Evolutionary conservation across 2,888 invertebrate genomes (phyloP), one percentile per base, ranked within the genome.

Genomic region (Acrobasis consociella): DNA sequence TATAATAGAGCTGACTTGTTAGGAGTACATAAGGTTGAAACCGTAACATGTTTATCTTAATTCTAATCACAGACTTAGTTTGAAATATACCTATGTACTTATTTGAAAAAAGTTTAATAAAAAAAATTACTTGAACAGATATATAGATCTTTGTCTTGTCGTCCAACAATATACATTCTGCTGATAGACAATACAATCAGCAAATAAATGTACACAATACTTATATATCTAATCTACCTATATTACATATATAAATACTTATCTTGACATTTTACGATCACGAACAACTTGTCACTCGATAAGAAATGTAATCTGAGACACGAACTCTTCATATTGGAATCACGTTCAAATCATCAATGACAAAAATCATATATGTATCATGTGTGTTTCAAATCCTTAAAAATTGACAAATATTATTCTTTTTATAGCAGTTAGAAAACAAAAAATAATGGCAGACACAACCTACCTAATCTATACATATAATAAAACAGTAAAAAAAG

Each of bases 241-340:
- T 5, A 16, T 17, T 31, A 31, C 31, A 17, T 50, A 31, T 31
- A 22, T 22, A 22, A 13, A 10, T 38, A 37, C 15, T 53, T 56
- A 56, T 42, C 56, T 39, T 17, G 10, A 56, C 13, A 46, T 56
- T 13, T 55, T 55, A 22, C n/a, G 22, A 56, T 42, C 42, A 16
- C 9, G 22, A 56, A 13, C 17, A 56, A 5, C 9, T 17, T 42
- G 39, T 39, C 9, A 39, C 13, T 56, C 42, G 56, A 56, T 56
- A 56, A 56, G 42, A 38, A 37, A 39, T 10, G 10, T 7, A 55
- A 55, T 39, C 39, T 15, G 16, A 46, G 15, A 38, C 38, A 38
- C 37, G 38, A n/a, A 15, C 15, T 37, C 17, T 37, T 15, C 37
- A 17, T 51, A 9, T 9, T 22, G 17, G 31, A n/a, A 31, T n/a